Base-by-base conservation (phyloP, 1,140 invertebrate genomes). In the Camponotus floridanus region DNA sequence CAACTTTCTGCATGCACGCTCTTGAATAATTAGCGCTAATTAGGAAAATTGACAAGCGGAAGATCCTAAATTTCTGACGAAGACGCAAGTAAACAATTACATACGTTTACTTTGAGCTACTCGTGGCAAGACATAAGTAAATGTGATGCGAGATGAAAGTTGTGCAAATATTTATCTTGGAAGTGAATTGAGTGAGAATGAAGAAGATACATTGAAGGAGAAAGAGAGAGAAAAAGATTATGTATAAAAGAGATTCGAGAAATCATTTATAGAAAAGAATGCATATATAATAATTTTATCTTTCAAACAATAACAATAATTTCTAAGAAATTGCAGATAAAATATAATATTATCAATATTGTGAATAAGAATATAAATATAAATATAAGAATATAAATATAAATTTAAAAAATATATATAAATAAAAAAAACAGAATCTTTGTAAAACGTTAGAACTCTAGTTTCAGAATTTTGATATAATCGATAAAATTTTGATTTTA, bases 111-210 rank as follows among this genome's bases (percentile, higher is more conserved):
- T 89, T 90, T 80, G 64, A 90, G 42, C 86, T 65, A 51, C 42
- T 26, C 55, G 48, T 33, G 39, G 61, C 45, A 51, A 36, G 71
- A 62, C 18, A 11, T 15, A 70, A 51, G 80, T 18, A 59, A 83
- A 76, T 51, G 73, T 61, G 79, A 61, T 62, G 73, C 73, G 45
- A 85, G 61, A 76, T 57, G 78, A 90, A 90, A 90, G 86, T 90
- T 90, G 83, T 74, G 83, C 73, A 90, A 90, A 90, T 90, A 78
- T 90, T 90, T 90, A 86, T 78, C 62, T 39, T 87, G 76, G 70
- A 86, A 80, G 88, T 86, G 88, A 90, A 87, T 80, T 64, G 15
- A 64, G 68, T 64, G 67, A 61, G 26, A 74, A 64, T 36, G 79
- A 74, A 73, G 68, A 73, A 61, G 79, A 74, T 57, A 62, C 70